Conservation (phyloP, 2,888 invertebrate genomes). For the Candidula unifasciata region DNA sequence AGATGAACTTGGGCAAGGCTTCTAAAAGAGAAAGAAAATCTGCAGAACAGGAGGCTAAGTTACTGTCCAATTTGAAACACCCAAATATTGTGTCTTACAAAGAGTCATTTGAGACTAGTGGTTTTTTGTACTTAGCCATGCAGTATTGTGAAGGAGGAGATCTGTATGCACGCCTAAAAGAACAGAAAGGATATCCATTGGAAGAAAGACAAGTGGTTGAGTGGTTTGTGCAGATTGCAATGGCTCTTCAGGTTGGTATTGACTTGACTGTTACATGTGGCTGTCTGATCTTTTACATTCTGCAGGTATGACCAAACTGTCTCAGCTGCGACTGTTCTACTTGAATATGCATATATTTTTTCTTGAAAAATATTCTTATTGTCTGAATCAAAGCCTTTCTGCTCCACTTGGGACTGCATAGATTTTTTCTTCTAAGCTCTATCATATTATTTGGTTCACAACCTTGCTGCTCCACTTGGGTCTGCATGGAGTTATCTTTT, state of each 20-base stretch:
- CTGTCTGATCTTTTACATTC: too few relatives aligned
- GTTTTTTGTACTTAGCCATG: slow-evolving; percentile 79
- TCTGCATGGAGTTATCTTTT: too few relatives aligned
- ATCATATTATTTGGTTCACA: too few relatives aligned
- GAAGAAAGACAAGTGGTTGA: slow-evolving; percentile 79
- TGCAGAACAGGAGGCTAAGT: slow-evolving; percentile 78
- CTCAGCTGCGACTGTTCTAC: too few relatives aligned
- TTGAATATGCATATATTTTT: too few relatives aligned
- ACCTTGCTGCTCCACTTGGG: too few relatives aligned
- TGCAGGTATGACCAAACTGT: too few relatives aligned
- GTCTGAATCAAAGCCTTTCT: too few relatives aligned
- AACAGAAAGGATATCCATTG: slow-evolving; percentile 75
- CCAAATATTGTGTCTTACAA: slow-evolving; percentile 80
- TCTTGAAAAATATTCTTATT: too few relatives aligned
- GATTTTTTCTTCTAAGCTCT: too few relatives aligned
- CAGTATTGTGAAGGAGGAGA: slow-evolving; percentile 80
- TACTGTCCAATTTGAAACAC: slow-evolving; percentile 78
- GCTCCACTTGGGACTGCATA: too few relatives aligned
- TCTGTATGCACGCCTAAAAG: slow-evolving; percentile 77
- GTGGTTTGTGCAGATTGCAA: slow-evolving; percentile 80
- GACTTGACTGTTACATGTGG: neutral
- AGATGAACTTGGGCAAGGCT: slow-evolving; percentile 76
- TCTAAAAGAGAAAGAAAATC: slow-evolving; percentile 76
- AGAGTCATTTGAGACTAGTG: slow-evolving; percentile 78
- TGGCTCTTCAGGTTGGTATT: slow-evolving; percentile 78